Percentiles rank a stretch among this genome's conserved stretches.
phyloP scores from a whole-genome alignment of 2,797 vertebrate genomes.

The Heliangelus exortis region DNA sequence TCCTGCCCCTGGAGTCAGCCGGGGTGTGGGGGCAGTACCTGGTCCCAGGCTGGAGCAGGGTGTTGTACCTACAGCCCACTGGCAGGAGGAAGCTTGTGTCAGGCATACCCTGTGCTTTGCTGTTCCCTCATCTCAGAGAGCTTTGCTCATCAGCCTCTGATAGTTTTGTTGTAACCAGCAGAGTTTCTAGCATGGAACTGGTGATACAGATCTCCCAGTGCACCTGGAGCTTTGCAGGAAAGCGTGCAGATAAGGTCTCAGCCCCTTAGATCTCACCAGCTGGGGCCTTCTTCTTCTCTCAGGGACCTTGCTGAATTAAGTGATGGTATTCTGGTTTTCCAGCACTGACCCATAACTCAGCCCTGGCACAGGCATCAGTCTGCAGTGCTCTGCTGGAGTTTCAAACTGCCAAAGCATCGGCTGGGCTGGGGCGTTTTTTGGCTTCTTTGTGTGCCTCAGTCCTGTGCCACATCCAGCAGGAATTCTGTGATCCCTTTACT shows the following conservation, averaged over 20 bases:
- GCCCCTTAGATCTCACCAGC: conserved; percentile 32
- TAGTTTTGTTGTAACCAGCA: conserved; percentile 51
- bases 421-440: not conserved
- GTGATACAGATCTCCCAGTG: conserved; percentile 49
- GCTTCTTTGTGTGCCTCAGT: not conserved
- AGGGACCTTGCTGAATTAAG: not conserved
- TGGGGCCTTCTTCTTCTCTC: conserved; percentile 11
- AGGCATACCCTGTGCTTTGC: conserved; percentile 39
- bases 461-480: not conserved
- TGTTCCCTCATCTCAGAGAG: conserved; percentile 14
- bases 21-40: conserved; percentile 46
- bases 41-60: conserved; percentile 4
- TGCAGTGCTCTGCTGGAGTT: not conserved
- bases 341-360: conserved; percentile 18
- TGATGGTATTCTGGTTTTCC: conserved; percentile 46
- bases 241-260: conserved; percentile 40
- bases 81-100: conserved; percentile 45
- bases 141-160: conserved; percentile 37
- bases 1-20: conserved; percentile 32
- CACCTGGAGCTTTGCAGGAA: conserved; percentile 57
- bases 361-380: conserved; percentile 10
- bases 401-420: not conserved
- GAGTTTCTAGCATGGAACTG: conserved; percentile 10
- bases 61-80: not conserved
- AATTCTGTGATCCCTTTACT: not conserved